These are phyloP conservation scores for Drosophila pectinifera DNA, from an alignment of 1,140 invertebrate genomes.

Conservation along the genomic window DNA sequence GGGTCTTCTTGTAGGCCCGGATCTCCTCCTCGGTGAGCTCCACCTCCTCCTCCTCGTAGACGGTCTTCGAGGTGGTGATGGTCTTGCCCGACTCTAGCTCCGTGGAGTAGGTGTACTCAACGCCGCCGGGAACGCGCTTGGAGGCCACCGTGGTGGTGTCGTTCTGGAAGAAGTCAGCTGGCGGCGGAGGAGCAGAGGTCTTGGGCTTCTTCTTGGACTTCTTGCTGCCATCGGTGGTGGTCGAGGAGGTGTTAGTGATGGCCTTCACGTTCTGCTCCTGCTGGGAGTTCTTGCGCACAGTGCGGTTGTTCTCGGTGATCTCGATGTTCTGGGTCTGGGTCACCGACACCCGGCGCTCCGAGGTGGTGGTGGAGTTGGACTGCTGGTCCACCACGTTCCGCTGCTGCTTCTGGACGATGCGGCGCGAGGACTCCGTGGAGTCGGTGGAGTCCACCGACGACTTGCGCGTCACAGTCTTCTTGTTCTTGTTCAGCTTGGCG, in stretches of 20 bases:
- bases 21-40: conserved; percentile 84
- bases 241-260: conserved; percentile 30
- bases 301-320: conserved; percentile 80
- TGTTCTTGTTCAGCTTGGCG: conserved; percentile 67
- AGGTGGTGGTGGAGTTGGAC: conserved; percentile 67
- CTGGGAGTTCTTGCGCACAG: conserved; percentile 78
- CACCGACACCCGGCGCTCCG: conserved; percentile 68
- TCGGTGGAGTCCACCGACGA: conserved; percentile 80
- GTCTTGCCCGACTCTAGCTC: conserved; percentile 81
- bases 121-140: conserved; percentile 78
- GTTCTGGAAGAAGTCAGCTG: conserved; percentile 80
- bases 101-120: conserved; percentile 81
- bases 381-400: conserved; percentile 65
- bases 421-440: conserved; percentile 73
- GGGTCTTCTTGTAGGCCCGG: conserved; percentile 76
- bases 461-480: conserved; percentile 71
- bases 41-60: conserved; percentile 81
- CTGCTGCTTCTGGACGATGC: conserved; percentile 72
- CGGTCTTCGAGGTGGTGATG: conserved; percentile 82
- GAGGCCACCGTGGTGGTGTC: conserved; percentile 79
- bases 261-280: conserved; percentile 80
- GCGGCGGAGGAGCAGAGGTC: conserved; percentile 76
- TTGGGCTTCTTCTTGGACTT: conserved; percentile 80
- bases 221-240: conserved; percentile 55
- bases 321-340: conserved; percentile 78